A percentile compares a stretch with the other conserved stretches of the same genome.
Evolutionary conservation across 1,140 invertebrate species (phyloP).

Genomic region (Maconellicoccus hirsutus): DNA sequence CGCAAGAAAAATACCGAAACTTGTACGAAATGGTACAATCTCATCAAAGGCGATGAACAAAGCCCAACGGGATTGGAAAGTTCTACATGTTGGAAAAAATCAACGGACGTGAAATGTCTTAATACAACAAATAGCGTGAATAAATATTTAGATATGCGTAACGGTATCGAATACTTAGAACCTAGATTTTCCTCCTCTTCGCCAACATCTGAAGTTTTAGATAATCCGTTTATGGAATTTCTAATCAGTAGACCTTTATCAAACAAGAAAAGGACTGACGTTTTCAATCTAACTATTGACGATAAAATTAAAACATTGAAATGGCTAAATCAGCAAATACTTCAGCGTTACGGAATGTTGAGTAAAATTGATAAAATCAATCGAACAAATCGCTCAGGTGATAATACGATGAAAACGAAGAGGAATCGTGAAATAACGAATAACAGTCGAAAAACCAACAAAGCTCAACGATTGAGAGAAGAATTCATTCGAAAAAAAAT

Average conservation of each 20-base stretch:
- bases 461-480: background rate
- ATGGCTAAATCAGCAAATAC: background rate
- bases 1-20: background rate
- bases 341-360: background rate
- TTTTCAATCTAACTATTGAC: background rate
- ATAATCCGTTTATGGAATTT: background rate
- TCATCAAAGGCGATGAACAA: background rate
- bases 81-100: background rate
- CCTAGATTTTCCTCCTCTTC: background rate
- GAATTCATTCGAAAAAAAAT: background rate
- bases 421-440: background rate
- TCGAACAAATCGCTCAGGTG: background rate
- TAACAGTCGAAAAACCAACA: background rate
- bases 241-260: background rate
- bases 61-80: background rate
- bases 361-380: background rate
- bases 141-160: background rate
- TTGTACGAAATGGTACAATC: background rate
- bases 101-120: too few relatives aligned
- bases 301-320: background rate
- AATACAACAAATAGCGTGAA: background rate
- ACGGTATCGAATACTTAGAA: background rate
- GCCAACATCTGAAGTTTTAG: background rate
- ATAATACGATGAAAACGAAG: too few relatives aligned
- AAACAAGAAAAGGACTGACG: background rate